A percentile compares a stretch with the other conserved stretches of the same genome.
Evolutionary conservation across 2,113 vertebrate genomes (phyloP).

Genomic region (Pteronura brasiliensis): DNA sequence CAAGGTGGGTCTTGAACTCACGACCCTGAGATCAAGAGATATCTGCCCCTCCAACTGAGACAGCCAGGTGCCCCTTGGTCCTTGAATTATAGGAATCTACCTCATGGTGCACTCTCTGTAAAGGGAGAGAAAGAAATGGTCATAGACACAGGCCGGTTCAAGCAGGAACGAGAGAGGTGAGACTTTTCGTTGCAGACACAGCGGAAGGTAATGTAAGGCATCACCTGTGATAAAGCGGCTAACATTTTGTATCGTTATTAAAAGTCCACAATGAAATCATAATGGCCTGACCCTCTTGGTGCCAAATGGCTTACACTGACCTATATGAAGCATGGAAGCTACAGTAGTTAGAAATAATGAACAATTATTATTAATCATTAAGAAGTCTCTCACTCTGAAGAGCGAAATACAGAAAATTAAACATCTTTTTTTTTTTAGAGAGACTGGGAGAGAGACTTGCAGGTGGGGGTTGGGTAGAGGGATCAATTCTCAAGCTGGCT

Average conservation of each 20-base stretch:
- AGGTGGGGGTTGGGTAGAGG: too few species aligned
- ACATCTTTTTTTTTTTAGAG: not conserved
- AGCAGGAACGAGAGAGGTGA: not conserved
- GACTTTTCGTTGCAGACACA: not conserved
- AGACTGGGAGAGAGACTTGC: too few species aligned
- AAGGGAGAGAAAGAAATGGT: not conserved
- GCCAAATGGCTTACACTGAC: not conserved
- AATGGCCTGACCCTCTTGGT: not conserved
- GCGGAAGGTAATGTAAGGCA: not conserved
- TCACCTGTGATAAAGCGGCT: not conserved
- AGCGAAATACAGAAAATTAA: not conserved
- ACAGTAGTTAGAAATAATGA: not conserved
- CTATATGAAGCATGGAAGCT: not conserved
- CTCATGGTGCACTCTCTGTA: not conserved
- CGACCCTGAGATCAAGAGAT: not conserved
- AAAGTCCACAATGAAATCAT: not conserved
- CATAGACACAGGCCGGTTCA: not conserved
- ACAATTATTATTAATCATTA: not conserved
- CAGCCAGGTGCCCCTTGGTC: not conserved
- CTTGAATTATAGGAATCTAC: not conserved
- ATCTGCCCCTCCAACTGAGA: not conserved
- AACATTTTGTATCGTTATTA: not conserved
- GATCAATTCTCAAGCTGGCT: too few species aligned
- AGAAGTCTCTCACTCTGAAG: not conserved
- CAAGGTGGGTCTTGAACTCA: not conserved